Percentiles rank a stretch among this genome's conserved stretches.
phyloP scores from a whole-genome alignment of 2,113 vertebrate genomes.

The Diadophis punctatus region DNA sequence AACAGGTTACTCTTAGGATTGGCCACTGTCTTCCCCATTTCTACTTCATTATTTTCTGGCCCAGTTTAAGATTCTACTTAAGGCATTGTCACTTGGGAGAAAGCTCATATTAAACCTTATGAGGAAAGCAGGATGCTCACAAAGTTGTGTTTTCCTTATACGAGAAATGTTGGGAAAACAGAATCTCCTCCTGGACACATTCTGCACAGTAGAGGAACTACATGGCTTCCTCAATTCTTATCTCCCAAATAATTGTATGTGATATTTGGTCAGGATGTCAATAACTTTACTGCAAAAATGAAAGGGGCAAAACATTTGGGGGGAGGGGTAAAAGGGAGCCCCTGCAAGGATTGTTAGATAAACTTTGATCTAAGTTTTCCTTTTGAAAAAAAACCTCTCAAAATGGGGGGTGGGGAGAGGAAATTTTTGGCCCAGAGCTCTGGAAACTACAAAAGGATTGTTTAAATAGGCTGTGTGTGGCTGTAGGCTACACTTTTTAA shows the following conservation, averaged over 20 bases:
- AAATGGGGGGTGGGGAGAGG: neutral
- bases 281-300: neutral
- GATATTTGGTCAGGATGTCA: neutral
- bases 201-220: neutral
- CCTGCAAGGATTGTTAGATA: neutral
- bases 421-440: neutral
- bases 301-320: neutral
- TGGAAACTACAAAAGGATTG: neutral
- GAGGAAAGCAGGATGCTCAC: neutral
- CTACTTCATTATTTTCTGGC: no score
- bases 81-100: neutral
- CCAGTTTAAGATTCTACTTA: neutral
- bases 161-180: neutral
- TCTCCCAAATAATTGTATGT: neutral
- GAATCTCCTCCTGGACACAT: neutral
- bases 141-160: neutral
- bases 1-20: neutral
- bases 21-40: neutral
- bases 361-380: neutral
- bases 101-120: neutral
- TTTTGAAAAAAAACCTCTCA: neutral
- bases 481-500: neutral
- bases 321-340: neutral
- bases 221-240: neutral
- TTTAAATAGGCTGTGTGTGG: neutral